phyloP scores from a whole-genome alignment of 2,888 invertebrate genomes.

The Chironomus tentans region DNA sequence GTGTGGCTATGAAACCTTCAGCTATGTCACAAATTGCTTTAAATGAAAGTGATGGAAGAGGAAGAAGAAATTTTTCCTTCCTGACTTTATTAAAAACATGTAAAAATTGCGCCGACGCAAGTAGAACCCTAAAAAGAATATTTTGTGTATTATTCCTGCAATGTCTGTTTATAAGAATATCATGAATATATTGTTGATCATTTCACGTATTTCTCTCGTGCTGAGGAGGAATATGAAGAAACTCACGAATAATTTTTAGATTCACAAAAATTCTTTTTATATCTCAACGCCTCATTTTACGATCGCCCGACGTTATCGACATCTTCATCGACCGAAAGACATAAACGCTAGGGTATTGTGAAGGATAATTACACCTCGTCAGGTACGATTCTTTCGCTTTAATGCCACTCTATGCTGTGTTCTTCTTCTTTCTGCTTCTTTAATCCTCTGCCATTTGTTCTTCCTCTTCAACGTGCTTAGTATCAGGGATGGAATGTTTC shows the following conservation, averaged over 20 bases:
- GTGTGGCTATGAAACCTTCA: no score
- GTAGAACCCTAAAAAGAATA: background rate
- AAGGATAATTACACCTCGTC: conserved; percentile 22
- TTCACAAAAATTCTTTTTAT: background rate
- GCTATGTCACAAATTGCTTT: no score
- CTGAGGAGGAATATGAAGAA: background rate
- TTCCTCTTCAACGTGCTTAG: background rate
- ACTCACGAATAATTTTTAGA: no score
- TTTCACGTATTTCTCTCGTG: background rate
- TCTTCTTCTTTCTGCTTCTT: background rate
- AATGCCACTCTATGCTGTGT: background rate
- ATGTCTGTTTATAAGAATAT: background rate
- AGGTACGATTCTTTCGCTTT: conserved; percentile 4
- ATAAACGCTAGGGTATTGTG: conserved; percentile 3
- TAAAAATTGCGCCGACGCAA: conserved; percentile 23
- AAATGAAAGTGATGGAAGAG: no score
- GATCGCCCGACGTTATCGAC: background rate
- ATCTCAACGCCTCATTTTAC: conserved; percentile 17
- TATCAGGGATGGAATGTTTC: no score
- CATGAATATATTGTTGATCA: conserved; percentile 15
- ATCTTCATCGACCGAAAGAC: conserved; percentile 2
- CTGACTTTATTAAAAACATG: background rate
- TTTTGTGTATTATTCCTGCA: background rate
- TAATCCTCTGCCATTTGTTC: background rate
- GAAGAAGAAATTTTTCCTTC: background rate